A percentile compares a stretch with the other conserved stretches of the same genome.
These are phyloP conservation scores for Drosophila chauvacae DNA, from an alignment of 1,140 invertebrate genomes.

Conservation along the genomic window DNA sequence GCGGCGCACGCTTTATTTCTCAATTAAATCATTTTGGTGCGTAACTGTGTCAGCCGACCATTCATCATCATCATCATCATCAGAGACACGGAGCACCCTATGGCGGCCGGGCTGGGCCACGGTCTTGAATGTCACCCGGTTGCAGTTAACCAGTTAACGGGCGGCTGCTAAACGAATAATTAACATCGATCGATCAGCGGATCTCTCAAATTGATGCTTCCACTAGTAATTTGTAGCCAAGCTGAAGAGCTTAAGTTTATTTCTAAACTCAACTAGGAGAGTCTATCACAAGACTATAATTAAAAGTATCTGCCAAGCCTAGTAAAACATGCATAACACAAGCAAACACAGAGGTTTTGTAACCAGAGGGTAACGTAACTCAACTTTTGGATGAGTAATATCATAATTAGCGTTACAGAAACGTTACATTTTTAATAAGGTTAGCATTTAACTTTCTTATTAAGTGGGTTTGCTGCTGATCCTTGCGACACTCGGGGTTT, in stretches of 20 bases:
- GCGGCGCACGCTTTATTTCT: slow-evolving; percentile 32
- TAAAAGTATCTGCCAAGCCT: not conserved
- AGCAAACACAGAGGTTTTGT: not conserved
- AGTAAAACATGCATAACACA: not conserved
- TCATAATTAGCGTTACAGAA: not conserved
- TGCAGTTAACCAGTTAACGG: slow-evolving; percentile 22
- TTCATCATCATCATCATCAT: slow-evolving; percentile 16
- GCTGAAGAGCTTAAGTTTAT: not conserved
- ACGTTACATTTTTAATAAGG: not conserved
- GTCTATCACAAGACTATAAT: not conserved
- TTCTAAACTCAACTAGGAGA: not conserved
- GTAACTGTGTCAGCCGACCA: slow-evolving; percentile 57
- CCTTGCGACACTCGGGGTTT: not conserved
- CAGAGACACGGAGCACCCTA: slow-evolving; percentile 8
- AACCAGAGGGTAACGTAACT: not conserved
- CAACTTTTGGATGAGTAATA: not conserved
- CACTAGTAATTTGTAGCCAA: not conserved
- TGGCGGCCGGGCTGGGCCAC: slow-evolving; percentile 3
- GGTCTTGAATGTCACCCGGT: slow-evolving; percentile 10
- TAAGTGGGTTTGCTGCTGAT: not conserved
- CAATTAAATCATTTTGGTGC: slow-evolving; percentile 54
- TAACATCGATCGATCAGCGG: slow-evolving; percentile 30
- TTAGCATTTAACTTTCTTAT: not conserved
- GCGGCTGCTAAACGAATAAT: slow-evolving; percentile 23
- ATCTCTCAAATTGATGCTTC: slow-evolving; percentile 12